phyloP scores from a whole-genome alignment of 2,113 vertebrate genomes.

The Petroica traversi region DNA sequence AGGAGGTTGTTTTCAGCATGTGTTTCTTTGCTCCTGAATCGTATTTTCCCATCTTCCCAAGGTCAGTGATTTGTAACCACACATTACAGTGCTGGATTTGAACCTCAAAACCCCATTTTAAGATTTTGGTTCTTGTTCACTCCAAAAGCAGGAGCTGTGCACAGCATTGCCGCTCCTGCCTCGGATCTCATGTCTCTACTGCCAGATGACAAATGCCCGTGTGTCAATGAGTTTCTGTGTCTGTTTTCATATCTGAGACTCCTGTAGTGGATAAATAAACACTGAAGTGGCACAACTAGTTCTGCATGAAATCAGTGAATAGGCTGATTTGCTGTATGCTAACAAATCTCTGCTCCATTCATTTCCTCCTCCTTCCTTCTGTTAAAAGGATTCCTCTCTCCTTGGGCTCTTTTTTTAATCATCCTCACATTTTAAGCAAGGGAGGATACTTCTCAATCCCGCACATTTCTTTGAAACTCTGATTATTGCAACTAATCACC shows the following conservation, averaged over 20 bases:
- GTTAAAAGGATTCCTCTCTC: not conserved
- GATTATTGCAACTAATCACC: not conserved
- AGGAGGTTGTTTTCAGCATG: not conserved
- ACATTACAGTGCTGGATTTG: not conserved
- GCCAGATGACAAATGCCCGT: not conserved
- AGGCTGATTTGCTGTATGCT: not conserved
- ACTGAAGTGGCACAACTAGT: conserved; percentile 22
- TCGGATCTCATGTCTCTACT: not conserved
- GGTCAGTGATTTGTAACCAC: not conserved
- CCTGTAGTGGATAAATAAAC: not conserved
- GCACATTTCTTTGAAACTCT: not conserved
- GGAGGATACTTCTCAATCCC: not conserved
- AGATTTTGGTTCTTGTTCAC: not conserved
- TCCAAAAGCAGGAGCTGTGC: not conserved
- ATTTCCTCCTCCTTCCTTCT: not conserved
- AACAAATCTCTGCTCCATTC: not conserved
- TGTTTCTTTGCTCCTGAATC: not conserved
- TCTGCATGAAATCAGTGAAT: not conserved
- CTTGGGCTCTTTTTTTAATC: not conserved
- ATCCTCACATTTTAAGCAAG: not conserved
- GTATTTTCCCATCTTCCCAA: not conserved
- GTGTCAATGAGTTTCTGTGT: not conserved
- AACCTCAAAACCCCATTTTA: not conserved
- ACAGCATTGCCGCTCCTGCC: not conserved
- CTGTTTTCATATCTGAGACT: not conserved